Conservation (phyloP, 1,140 invertebrate genomes). For the Neodiprion virginianus region DNA sequence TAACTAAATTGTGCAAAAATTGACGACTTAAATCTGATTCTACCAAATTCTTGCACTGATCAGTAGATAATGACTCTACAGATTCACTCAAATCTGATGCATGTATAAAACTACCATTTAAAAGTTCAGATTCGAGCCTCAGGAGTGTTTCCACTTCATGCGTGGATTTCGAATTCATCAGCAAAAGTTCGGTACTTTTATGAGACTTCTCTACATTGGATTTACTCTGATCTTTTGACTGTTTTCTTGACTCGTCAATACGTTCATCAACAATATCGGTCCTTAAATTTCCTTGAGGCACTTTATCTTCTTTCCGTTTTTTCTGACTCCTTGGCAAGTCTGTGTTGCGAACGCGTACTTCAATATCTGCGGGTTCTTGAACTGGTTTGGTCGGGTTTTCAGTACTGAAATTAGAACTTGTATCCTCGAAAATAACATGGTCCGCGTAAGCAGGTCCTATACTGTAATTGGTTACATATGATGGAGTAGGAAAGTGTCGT, state of each 20-base stretch:
- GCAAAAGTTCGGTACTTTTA: no score
- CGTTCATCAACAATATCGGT: not conserved
- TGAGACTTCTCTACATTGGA: no score
- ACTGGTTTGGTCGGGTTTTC: no score
- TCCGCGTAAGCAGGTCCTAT: constrained; percentile 24
- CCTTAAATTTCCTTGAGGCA: no score
- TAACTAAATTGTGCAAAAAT: not conserved
- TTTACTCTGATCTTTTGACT: not conserved
- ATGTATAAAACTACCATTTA: not conserved
- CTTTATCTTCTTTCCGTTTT: no score
- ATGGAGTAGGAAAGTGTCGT: constrained; percentile 46
- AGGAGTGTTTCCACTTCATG: not conserved
- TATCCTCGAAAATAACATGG: not conserved
- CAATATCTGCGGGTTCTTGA: no score
- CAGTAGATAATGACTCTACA: not conserved
- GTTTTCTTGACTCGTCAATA: not conserved
- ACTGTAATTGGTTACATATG: constrained; percentile 44
- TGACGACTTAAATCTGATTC: not conserved
- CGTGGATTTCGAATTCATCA: not conserved
- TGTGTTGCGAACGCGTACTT: no score
- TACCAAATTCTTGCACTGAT: not conserved
- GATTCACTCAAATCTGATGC: not conserved
- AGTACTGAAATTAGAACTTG: not conserved
- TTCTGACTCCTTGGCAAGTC: no score
- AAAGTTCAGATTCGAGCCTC: not conserved